Evolutionary conservation across 2,797 vertebrate species (phyloP), one percentile per base, ranked within the genome.

Genomic region (Gallinago solitaria): DNA sequence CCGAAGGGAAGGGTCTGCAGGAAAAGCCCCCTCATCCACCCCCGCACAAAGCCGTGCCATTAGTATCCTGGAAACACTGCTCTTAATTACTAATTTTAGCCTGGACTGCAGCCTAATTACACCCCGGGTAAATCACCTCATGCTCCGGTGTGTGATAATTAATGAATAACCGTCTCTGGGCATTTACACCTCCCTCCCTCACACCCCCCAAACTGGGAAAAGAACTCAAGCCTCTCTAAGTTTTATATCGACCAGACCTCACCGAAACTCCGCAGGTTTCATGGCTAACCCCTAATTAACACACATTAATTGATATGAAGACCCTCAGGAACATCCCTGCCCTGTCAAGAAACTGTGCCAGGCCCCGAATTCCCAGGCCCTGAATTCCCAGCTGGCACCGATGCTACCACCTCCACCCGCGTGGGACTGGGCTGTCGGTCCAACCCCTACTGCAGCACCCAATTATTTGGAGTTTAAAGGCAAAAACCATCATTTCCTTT

Each of bases 401-500:
- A 45, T 4, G 43, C 68, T 78, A 64, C 61, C 67, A 60, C 51
- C 53, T 35, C 51, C 35, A 86, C 53, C 60, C 33, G 74, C 35
- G 28, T 71, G 1, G 0, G 63, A 71, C 78, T 56, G 19, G 6
- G 54, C 1, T 59, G 53, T 81, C 65, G 73, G 27, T 51, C 77
- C 82, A 28, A 83, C 73, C 84, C 65, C 16, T 6, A n/a, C 63
- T 57, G 57, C 48, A 91, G 53, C 37, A 64, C 50, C 11, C 61
- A 54, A 54, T 41, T 41, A 2, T 39, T 89, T 68, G 35, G 69
- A 60, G 21, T 69, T 68, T 63, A 63, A 90, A 87, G 74, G 85
- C 82, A 95, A 92, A 95, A 92, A 89, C 33, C 4, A 10, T n/a
- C 16, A 21, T 41, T 57, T 89, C 71, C 65, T 93, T 63, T 83